These are phyloP conservation scores for Heteronetta atricapilla DNA, from an alignment of 2,113 vertebrate species.

Conservation along the genomic window DNA sequence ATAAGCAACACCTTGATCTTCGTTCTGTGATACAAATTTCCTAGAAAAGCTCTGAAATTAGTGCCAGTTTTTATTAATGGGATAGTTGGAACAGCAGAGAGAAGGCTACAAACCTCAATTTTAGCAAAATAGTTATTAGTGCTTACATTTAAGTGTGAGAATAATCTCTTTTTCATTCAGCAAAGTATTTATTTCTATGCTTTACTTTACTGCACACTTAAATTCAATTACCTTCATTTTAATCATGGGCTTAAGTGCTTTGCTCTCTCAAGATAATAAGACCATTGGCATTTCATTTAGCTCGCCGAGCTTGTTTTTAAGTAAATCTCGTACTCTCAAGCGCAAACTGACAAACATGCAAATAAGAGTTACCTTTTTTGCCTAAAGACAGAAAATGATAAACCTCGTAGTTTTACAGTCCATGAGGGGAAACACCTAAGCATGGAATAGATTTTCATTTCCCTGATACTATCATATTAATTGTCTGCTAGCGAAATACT, in stretches of 20 bases:
- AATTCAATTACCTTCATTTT: constrained; percentile 61
- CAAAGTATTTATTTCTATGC: neutral
- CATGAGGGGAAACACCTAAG: constrained; percentile 58
- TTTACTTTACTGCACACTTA: constrained; percentile 14
- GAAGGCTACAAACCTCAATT: neutral
- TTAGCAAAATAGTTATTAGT: neutral
- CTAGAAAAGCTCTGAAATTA: neutral
- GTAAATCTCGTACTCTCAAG: constrained; percentile 41
- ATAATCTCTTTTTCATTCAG: neutral
- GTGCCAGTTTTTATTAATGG: neutral
- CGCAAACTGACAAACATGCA: constrained; percentile 61
- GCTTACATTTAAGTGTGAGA: neutral
- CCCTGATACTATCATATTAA: constrained; percentile 64
- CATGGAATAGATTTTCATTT: constrained; percentile 38
- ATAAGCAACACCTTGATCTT: neutral
- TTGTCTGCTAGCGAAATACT: constrained; percentile 50
- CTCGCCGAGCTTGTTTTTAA: constrained; percentile 68
- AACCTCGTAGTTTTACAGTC: constrained; percentile 12
- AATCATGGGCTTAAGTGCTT: constrained; percentile 53
- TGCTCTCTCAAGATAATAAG: constrained; percentile 29
- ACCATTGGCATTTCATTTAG: constrained; percentile 47
- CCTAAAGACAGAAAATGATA: constrained; percentile 64
- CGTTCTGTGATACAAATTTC: neutral
- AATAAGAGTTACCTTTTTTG: constrained; percentile 50
- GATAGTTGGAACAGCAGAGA: neutral